These are phyloP conservation scores for Illadopsis cleaveri DNA, from an alignment of 2,113 vertebrate species.

Conservation along the genomic window DNA sequence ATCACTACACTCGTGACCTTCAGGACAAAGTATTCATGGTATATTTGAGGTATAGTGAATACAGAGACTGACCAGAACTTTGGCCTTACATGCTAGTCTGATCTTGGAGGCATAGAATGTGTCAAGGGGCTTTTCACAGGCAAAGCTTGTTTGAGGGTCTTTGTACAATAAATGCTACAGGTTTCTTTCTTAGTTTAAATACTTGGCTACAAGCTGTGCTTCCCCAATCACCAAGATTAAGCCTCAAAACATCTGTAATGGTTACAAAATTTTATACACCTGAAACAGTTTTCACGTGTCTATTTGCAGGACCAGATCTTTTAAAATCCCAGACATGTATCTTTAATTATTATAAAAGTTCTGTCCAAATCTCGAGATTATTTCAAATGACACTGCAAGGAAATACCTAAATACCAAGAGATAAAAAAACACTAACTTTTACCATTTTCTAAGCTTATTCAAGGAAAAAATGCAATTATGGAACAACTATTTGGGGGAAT, in stretches of 20 bases:
- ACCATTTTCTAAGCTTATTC: not conserved
- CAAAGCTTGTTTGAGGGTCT: not conserved
- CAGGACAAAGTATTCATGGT: not conserved
- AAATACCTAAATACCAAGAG: not conserved
- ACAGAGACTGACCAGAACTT: not conserved
- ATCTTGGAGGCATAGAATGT: not conserved
- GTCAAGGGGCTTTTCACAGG: not conserved
- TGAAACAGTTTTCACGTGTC: not conserved
- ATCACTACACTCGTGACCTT: not conserved
- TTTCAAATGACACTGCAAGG: not conserved
- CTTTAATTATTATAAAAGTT: not conserved
- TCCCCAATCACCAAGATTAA: not conserved
- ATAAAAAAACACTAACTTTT: not conserved
- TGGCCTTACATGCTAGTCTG: not conserved
- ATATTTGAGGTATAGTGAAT: not conserved
- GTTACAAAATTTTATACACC: not conserved
- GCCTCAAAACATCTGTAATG: not conserved
- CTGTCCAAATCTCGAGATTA: not conserved
- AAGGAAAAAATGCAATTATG: not conserved
- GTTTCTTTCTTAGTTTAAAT: not conserved
- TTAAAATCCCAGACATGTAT: not conserved
- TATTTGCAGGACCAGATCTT: not conserved
- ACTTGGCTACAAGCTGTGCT: not conserved
- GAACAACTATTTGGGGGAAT: not conserved
- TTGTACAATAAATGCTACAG: not conserved